Conservation (phyloP, 2,888 invertebrate species). For the Bugula neritina region DNA sequence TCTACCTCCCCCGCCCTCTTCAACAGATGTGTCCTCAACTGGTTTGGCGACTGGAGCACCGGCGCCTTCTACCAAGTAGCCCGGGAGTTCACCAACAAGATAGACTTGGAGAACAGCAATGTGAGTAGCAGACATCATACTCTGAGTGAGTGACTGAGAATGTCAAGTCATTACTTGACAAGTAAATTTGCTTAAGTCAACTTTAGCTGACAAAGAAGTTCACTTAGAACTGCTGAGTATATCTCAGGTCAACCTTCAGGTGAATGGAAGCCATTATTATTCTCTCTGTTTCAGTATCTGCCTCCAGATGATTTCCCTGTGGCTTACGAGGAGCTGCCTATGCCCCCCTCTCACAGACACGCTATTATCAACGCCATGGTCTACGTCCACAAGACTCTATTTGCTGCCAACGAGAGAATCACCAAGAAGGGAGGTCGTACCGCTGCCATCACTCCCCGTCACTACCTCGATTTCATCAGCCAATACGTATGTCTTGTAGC, state of each 20-base stretch:
- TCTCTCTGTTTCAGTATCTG: conserved; percentile 64
- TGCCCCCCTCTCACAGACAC: conserved; percentile 75
- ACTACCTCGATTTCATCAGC: conserved; percentile 97
- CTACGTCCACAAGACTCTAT: conserved; percentile 93
- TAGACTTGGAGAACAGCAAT: conserved; percentile 72
- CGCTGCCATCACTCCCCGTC: conserved; percentile 95
- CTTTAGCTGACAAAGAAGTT: too few relatives aligned
- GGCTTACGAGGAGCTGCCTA: conserved; percentile 62
- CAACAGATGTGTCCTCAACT: conserved; percentile 93
- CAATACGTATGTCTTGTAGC: conserved; percentile 68
- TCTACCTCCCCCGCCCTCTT: conserved; percentile 98
- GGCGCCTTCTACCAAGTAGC: conserved; percentile 69
- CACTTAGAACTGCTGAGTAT: too few relatives aligned
- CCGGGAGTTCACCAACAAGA: conserved; percentile 88
- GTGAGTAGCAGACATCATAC: too few relatives aligned
- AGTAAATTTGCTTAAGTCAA: too few relatives aligned
- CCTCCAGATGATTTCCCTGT: conserved; percentile 86
- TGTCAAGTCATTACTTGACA: too few relatives aligned
- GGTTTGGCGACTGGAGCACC: conserved; percentile 99
- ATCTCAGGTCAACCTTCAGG: too few relatives aligned
- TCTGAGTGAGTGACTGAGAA: too few relatives aligned
- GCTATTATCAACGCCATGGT: conserved; percentile 98
- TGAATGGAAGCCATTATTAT: too few relatives aligned
- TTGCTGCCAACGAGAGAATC: conserved; percentile 84
- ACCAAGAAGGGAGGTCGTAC: conserved; percentile 87